These are phyloP conservation scores for Drosophila pectinifera DNA, from an alignment of 1,140 invertebrate genomes.

Conservation along the genomic window DNA sequence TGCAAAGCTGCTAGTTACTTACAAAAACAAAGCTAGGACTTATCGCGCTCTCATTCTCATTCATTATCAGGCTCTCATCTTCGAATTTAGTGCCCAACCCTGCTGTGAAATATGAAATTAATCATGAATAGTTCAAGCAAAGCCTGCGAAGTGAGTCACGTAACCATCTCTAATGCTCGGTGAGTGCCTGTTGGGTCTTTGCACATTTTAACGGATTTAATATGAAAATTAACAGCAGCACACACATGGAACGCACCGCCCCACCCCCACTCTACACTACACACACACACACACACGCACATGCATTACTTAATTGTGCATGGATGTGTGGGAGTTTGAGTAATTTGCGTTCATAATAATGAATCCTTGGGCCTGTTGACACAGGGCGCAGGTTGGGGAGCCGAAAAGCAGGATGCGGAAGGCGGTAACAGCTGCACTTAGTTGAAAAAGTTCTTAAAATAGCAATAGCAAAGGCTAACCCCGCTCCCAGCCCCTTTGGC, in stretches of 20 bases:
- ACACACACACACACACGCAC: conserved; percentile 6
- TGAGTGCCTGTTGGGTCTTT: conserved; percentile 79
- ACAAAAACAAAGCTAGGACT: no score
- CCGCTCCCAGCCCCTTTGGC: conserved; percentile 4
- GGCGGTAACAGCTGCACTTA: conserved; percentile 71
- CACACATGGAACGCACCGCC: conserved; percentile 22
- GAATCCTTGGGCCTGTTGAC: conserved; percentile 59
- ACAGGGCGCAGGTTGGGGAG: conserved; percentile 14
- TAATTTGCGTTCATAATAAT: conserved; percentile 79
- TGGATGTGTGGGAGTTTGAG: conserved; percentile 50
- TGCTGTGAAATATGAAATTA: not conserved
- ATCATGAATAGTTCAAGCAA: no score
- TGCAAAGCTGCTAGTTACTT: no score
- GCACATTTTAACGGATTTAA: conserved; percentile 83
- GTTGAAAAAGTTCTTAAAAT: conserved; percentile 80
- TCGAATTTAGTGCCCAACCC: not conserved
- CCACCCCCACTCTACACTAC: not conserved
- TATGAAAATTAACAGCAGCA: conserved; percentile 79
- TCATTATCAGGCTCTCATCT: no score
- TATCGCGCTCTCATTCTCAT: no score
- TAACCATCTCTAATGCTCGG: conserved; percentile 24
- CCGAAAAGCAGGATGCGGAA: not conserved
- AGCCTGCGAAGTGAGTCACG: conserved; percentile 1
- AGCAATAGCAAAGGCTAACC: conserved; percentile 48
- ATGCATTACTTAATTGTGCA: conserved; percentile 43